These are phyloP conservation scores for Argynnis bischoffii DNA, from an alignment of 2,888 invertebrate genomes.

Conservation along the genomic window DNA sequence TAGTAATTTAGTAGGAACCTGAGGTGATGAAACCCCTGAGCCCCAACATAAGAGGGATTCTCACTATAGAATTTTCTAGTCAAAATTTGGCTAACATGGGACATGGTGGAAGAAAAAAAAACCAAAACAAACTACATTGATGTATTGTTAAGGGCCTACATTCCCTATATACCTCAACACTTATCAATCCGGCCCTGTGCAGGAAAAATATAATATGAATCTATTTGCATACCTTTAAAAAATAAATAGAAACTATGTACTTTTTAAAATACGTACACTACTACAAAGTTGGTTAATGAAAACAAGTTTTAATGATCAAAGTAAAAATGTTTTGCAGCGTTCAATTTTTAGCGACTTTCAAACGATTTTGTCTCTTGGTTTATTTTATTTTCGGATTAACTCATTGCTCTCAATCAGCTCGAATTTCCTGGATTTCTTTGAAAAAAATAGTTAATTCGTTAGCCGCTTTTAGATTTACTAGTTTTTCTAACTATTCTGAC, in stretches of 20 bases:
- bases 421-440: slow-evolving; percentile 30
- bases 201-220: too few relatives aligned
- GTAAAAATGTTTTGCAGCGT: neutral
- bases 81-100: too few relatives aligned
- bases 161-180: too few relatives aligned
- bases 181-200: too few relatives aligned
- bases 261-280: too few relatives aligned
- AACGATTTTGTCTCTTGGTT: slow-evolving; percentile 47
- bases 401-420: slow-evolving; percentile 42
- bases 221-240: neutral
- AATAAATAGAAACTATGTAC: neutral
- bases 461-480: slow-evolving; percentile 36
- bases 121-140: too few relatives aligned
- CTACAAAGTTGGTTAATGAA: neutral
- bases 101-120: too few relatives aligned
- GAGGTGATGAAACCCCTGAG: too few relatives aligned
- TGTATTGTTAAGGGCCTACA: too few relatives aligned
- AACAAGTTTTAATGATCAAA: neutral
- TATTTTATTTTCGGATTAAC: slow-evolving; percentile 50
- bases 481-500: slow-evolving; percentile 19
- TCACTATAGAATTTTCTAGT: too few relatives aligned
- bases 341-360: slow-evolving; percentile 35
- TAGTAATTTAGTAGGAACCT: too few relatives aligned
- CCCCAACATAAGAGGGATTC: too few relatives aligned
- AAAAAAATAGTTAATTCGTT: slow-evolving; percentile 39